Base-by-base conservation (phyloP, 2,797 vertebrate genomes). In the Taenioides sp. region DNA sequence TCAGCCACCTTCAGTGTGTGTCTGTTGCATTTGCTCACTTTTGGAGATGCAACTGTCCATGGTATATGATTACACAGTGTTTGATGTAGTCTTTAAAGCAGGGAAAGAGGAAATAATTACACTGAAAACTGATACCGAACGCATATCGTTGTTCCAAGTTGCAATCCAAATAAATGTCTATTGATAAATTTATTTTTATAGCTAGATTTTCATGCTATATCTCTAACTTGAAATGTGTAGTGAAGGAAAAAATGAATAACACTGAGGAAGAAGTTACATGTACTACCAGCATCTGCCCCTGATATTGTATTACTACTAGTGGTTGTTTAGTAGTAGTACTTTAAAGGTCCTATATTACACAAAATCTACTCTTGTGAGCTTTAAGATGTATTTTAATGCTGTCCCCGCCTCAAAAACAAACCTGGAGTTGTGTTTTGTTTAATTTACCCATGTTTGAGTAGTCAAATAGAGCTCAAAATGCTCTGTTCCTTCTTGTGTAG, bases 1-100 rank as follows among this genome's bases (percentile, higher is more conserved):
- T 86, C 78, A 69, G 76, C 83, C 59, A 61, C 86, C 27, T 7
- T 7, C 28, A 67, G 25, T 70, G 74, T 74, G 58, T 78, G 80
- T 80, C 75, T 74, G 60, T 77, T 76, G 73, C 79, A 67, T 71
- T 74, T 72, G 72, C 63, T 57, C 47, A 60, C 40, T 75, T 57
- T 58, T 52, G n/a, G 65, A 78, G 70, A 74, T 66, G 70, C 71
- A 74, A 58, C 71, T 71, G 67, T 80, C 71, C 59, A 25, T 9
- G 31, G 66, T 74, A 66, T 78, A 76, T 40, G 69, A 82, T 64
- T 72, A 17, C 7, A 57, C 0, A 37, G 37, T 69, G 74, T 70
- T 73, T 84, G 74, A 82, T 83, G 77, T 66, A 1, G 28, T 28
- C 14, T 59, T 28, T 57, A 14, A 57, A 57, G 16, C 57, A 18